These are phyloP conservation scores for Limonius californicus DNA, from an alignment of 1,140 invertebrate genomes.

Conservation along the genomic window DNA sequence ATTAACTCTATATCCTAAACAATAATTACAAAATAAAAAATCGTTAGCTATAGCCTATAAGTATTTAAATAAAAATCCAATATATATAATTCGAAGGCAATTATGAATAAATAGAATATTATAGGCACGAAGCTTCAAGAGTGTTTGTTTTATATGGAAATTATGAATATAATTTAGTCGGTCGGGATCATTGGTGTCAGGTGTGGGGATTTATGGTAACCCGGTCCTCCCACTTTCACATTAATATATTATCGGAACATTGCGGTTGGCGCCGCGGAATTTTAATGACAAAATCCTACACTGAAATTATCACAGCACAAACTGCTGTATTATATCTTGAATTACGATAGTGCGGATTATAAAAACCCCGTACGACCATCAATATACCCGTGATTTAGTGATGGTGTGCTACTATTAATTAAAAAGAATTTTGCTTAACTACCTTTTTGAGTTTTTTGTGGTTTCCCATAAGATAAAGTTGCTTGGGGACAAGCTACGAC, in stretches of 20 bases:
- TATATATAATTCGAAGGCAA: constrained; percentile 7
- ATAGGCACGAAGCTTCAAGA: not conserved
- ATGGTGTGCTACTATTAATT: no score
- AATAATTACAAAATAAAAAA: no score
- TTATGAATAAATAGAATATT: constrained; percentile 7
- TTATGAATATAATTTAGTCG: constrained; percentile 35
- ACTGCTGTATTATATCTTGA: not conserved
- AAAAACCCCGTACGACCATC: no score
- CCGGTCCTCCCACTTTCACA: constrained; percentile 38
- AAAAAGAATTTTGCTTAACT: no score
- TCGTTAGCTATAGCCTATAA: no score
- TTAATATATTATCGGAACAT: constrained; percentile 37
- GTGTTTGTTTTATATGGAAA: constrained; percentile 37
- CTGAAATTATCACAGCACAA: not conserved
- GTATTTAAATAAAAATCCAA: constrained; percentile 8
- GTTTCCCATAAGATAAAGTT: no score
- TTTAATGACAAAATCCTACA: constrained; percentile 35
- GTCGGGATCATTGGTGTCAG: constrained; percentile 30
- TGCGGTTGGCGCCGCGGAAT: constrained; percentile 36
- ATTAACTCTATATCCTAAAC: no score
- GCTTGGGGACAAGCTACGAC: no score
- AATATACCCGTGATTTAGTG: no score
- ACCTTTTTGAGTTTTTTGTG: no score
- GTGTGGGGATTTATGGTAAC: constrained; percentile 36
- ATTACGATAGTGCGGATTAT: not conserved